These are phyloP conservation scores for Agrochola macilenta DNA, from an alignment of 2,888 invertebrate species.

Conservation along the genomic window DNA sequence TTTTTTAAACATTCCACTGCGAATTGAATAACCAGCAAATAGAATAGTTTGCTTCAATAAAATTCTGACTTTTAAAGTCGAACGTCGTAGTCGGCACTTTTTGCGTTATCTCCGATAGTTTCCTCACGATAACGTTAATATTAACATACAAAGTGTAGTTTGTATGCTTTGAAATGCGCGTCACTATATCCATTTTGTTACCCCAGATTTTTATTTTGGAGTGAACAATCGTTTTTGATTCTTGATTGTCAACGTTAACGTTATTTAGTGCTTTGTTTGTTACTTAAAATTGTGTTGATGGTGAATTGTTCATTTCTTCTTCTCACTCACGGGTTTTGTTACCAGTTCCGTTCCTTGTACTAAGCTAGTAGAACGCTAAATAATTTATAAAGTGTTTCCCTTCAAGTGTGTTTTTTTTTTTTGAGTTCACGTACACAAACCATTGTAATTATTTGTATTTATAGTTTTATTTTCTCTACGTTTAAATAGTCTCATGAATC, in stretches of 20 bases:
- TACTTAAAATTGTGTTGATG: conserved; percentile 5
- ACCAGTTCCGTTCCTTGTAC: not conserved
- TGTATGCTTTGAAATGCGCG: conserved; percentile 41
- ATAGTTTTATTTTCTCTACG: not conserved
- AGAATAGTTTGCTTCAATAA: conserved; percentile 45
- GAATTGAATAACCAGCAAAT: conserved; percentile 42
- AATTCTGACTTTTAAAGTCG: conserved; percentile 46
- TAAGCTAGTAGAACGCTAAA: not conserved
- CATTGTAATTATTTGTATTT: not conserved
- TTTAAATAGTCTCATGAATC: not conserved
- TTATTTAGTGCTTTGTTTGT: conserved; percentile 48
- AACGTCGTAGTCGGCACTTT: conserved; percentile 52
- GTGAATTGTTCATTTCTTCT: conserved; percentile 3
- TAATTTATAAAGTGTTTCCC: not conserved
- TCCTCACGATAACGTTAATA: conserved; percentile 45
- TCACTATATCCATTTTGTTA: conserved; percentile 47
- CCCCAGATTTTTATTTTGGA: conserved; percentile 48
- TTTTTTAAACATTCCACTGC: conserved; percentile 41
- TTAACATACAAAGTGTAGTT: conserved; percentile 66
- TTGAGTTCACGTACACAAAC: not conserved
- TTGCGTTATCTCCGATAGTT: conserved; percentile 53
- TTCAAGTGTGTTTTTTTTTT: not conserved
- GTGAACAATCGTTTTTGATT: conserved; percentile 27
- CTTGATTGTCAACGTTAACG: conserved; percentile 40
- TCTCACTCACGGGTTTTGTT: not conserved